Base-by-base conservation (phyloP, 2,888 invertebrate genomes). In the Xestoiulus laeticollis region DNA sequence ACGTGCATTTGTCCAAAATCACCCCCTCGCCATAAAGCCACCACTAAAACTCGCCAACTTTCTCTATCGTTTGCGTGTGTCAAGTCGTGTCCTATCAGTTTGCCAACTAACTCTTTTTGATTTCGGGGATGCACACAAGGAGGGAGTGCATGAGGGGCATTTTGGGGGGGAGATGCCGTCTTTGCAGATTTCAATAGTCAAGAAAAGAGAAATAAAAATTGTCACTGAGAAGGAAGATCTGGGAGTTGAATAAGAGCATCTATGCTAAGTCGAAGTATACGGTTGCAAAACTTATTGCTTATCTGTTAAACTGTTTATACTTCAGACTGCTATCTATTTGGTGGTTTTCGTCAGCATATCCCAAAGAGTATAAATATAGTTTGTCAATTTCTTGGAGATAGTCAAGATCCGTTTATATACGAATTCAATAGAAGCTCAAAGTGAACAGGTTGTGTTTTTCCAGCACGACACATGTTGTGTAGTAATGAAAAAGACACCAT, bases 1-100 rank as follows among this genome's bases (percentile, higher is more conserved):
- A 26, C 68, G 68, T 68, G 68, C 68, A 68, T 68, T 68, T 68
- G 68, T 68, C 68, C 68, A 68, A 68, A 68, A 68, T 68, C 68
- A 68, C 68, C 68, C 68, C 14, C 26, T 68, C 68, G 68, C 68
- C 68, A 68, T 68, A 68, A 68, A 68, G 68, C 68, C n/a, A n/a
- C 68, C 68, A 68, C 68, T 68, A 68, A 68, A 68, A 68, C 68
- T 68, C 68, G 68, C 68, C 68, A 68, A 68, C 68, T 68, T n/a
- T 68, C 68, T 68, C 68, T 26, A 68, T 68, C 68, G 68, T 68
- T 68, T 26, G 68, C 68, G 68, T 26, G 68, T 68, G 68, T 68
- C 68, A 68, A 68, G 68, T 68, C 68, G 12, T 68, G 68, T 68
- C 68, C 68, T 68, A 68, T 68, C 68, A 68, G 68, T 26, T 68